phyloP scores from a whole-genome alignment of 2,888 invertebrate genomes.

The Mechanitis mazaeus region DNA sequence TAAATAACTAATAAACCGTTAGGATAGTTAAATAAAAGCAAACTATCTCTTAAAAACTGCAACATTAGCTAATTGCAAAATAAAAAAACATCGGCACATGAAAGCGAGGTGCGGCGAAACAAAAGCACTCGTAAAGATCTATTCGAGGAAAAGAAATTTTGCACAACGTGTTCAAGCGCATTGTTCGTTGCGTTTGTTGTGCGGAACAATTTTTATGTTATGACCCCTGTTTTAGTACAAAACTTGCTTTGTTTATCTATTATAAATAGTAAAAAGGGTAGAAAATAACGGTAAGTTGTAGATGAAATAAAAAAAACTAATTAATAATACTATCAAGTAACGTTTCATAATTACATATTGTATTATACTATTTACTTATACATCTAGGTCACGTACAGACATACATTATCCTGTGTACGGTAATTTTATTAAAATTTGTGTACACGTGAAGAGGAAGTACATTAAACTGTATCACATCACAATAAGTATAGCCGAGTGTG shows the following conservation, averaged over 20 bases:
- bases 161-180: slow-evolving; percentile 40
- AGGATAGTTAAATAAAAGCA: not conserved
- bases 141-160: slow-evolving; percentile 70
- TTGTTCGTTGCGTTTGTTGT: slow-evolving; percentile 14
- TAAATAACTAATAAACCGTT: not conserved
- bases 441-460: slow-evolving; percentile 6
- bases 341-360: no score
- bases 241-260: not conserved
- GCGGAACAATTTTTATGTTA: slow-evolving; percentile 6
- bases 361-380: no score
- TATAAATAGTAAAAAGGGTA: not conserved
- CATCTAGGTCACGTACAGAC: not conserved
- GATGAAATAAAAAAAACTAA: no score
- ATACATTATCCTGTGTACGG: not conserved
- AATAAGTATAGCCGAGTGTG: slow-evolving; percentile 48
- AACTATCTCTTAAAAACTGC: slow-evolving; percentile 11
- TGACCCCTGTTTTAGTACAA: not conserved
- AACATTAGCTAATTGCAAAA: slow-evolving; percentile 31
- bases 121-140: slow-evolving; percentile 61
- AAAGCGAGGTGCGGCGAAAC: slow-evolving; percentile 46
- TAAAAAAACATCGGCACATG: slow-evolving; percentile 43
- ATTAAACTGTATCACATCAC: slow-evolving; percentile 27
- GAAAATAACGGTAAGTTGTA: not conserved
- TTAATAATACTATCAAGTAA: no score
- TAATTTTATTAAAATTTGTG: not conserved